Evolutionary conservation across 2,888 invertebrate species (phyloP).

Genomic region (Noctua comes): DNA sequence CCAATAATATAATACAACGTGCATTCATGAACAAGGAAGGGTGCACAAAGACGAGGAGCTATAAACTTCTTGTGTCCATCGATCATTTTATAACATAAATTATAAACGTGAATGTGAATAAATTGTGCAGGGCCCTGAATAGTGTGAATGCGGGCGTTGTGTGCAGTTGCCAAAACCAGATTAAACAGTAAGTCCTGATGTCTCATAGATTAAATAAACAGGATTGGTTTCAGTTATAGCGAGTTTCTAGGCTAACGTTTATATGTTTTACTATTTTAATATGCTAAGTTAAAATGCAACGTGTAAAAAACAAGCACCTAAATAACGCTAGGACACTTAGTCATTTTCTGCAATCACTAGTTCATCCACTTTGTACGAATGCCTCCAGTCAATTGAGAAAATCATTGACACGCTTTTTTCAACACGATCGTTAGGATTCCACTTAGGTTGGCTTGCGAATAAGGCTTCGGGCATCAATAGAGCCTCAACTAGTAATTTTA

Average conservation of each 20-base stretch:
- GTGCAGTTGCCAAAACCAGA: slow-evolving; percentile 35
- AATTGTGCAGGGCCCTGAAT: slow-evolving; percentile 22
- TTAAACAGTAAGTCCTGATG: slow-evolving; percentile 10
- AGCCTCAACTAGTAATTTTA: slow-evolving; percentile 1
- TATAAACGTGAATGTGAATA: slow-evolving; percentile 28
- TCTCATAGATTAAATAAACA: slow-evolving; percentile 5
- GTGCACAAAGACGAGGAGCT: slow-evolving; percentile 32
- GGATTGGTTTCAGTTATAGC: slow-evolving; percentile 7
- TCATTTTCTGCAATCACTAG: slow-evolving; percentile 17
- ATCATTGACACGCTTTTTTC: slow-evolving; percentile 28
- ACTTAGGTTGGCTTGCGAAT: slow-evolving; percentile 2
- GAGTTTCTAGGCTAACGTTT: background rate
- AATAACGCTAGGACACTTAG: slow-evolving; percentile 4
- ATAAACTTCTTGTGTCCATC: slow-evolving; percentile 25
- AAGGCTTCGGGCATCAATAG: slow-evolving; percentile 8
- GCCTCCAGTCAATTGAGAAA: slow-evolving; percentile 30
- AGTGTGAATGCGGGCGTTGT: background rate
- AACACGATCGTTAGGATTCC: slow-evolving; percentile 7
- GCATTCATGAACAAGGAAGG: slow-evolving; percentile 31
- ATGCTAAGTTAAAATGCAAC: background rate
- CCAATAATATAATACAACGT: slow-evolving; percentile 38
- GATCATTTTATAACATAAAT: slow-evolving; percentile 40
- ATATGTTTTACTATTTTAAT: slow-evolving; percentile 9
- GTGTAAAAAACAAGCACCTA: background rate
- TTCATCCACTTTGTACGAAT: slow-evolving; percentile 26